Evolutionary conservation across 2,797 vertebrate species (phyloP), one percentile per base, ranked within the genome.

Genomic region (Pangasius sanitwongsei): DNA sequence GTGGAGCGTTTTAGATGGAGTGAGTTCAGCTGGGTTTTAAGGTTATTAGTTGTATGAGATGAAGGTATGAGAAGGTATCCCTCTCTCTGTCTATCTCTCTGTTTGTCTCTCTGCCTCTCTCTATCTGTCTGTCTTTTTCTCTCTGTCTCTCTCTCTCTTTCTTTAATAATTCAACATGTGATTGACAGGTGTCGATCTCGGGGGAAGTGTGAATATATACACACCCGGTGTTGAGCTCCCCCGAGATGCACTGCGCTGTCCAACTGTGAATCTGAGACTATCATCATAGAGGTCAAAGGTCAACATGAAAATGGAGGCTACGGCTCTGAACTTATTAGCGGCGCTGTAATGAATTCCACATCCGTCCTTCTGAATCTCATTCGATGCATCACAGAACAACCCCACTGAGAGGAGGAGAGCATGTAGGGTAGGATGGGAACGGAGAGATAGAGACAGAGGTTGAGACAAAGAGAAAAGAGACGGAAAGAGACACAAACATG

Each of bases 291-390:
- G 77, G 77, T 80, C 50, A 80, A 34, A 80, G 77, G 50, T 80
- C 77, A 80, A 55, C 50, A 55, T 80, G 50, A 20, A 55, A 31
- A 55, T 34, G 50, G 77, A 31, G 50, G 77, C n/a, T 55, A 80
- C 50, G 8, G n/a, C 77, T 16, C 50, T 78, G 31, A 86, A 34
- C 61, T 80, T 78, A 80, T 55, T 80, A 80, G 77, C 77, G 20
- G n/a, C 28, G 1, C 50, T 20, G 50, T 55, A 80, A 80, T 80
- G 77, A 80, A 80, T 80, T 80, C 77, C 77, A 55, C 77, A 57
- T 80, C n/a, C n/a, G 16, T 55, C n/a, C 50, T 55, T 55, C 50
- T 57, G 50, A 55, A 55, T 55, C 77, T 34, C 50, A 31, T 16
- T 9, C 50, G 16, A 55, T 50, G 28, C 70, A 50, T 37, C 72